Evolutionary conservation across 2,113 vertebrate genomes (phyloP).

Genomic region (Coryphaenoides rupestris): DNA sequence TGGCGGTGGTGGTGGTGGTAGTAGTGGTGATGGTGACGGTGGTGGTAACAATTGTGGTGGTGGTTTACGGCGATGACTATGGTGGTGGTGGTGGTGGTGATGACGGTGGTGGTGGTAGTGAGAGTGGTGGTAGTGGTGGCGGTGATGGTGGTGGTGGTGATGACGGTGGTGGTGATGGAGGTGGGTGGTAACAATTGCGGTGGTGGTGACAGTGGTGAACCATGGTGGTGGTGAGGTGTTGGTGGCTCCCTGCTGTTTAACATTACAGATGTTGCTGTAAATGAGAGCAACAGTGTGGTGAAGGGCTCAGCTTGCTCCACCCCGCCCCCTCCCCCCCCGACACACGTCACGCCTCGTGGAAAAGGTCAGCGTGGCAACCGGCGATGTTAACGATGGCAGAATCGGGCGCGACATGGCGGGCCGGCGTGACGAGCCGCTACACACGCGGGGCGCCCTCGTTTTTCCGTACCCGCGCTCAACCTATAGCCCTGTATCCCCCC

Average conservation of each 20-base stretch:
- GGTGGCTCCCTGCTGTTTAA: conserved; percentile 67
- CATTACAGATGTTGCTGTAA: conserved; percentile 73
- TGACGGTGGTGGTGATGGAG: conserved; percentile 57
- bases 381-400: not conserved
- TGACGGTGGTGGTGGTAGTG: conserved; percentile 52
- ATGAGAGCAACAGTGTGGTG: conserved; percentile 72
- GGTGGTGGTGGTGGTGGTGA: no score
- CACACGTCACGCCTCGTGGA: conserved; percentile 41
- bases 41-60: conserved; percentile 46
- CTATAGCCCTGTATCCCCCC: no score
- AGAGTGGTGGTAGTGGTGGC: no score
- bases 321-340: conserved; percentile 47
- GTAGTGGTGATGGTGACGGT: no score
- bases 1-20: conserved; percentile 47
- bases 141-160: no score
- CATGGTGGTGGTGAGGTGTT: no score
- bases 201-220: no score
- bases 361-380: conserved; percentile 59
- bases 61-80: conserved; percentile 33
- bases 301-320: conserved; percentile 59
- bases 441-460: not conserved
- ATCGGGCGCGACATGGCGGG: not conserved
- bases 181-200: no score
- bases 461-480: not conserved
- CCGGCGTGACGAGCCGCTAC: not conserved